phyloP scores from a whole-genome alignment of 2,888 invertebrate species.

The Dicranocentrus wangi region DNA sequence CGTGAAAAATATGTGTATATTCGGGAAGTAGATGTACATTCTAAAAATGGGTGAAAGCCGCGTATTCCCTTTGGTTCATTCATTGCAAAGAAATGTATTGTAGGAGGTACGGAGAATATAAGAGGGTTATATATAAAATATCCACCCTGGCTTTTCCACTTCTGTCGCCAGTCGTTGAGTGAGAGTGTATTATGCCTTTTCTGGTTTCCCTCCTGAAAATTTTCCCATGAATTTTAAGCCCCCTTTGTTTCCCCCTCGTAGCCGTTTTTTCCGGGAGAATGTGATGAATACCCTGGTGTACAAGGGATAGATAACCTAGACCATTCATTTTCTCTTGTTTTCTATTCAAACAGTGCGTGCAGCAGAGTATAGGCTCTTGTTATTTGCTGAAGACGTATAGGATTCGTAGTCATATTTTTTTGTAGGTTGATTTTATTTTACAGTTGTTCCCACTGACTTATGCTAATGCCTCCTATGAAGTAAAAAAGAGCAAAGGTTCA shows the following conservation, averaged over 20 bases:
- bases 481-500: too few species aligned
- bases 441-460: background rate
- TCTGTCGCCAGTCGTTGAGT: conserved; percentile 13
- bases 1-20: background rate
- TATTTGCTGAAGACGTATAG: too few species aligned
- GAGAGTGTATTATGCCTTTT: background rate
- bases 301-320: conserved; percentile 8
- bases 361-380: background rate
- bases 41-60: conserved; percentile 8
- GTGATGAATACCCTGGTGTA: background rate
- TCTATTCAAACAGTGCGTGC: background rate
- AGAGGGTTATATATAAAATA: background rate
- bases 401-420: too few species aligned
- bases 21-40: too few species aligned
- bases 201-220: too few species aligned
- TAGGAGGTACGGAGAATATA: background rate
- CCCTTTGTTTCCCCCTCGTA: background rate
- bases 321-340: conserved; percentile 17
- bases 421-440: too few species aligned
- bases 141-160: conserved; percentile 11
- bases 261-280: background rate
- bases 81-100: conserved; percentile 5
- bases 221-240: conserved; percentile 22
- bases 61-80: background rate
- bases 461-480: background rate